These are phyloP conservation scores for Paramormyrops kingsleyae DNA, from an alignment of 2,113 vertebrate genomes.

Conservation along the genomic window DNA sequence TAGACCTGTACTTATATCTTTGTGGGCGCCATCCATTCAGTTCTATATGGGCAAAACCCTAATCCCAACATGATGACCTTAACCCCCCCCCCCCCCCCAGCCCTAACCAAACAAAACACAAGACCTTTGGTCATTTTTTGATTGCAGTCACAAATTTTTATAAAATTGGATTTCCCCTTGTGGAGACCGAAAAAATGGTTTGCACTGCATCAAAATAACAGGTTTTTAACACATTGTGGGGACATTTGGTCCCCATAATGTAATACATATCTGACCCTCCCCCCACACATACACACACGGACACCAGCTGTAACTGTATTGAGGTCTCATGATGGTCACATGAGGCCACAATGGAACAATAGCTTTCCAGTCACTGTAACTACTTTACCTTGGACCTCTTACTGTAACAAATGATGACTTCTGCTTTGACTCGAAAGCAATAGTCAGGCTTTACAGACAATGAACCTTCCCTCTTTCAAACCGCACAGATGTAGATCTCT, in stretches of 20 bases:
- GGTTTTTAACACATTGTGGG: neutral
- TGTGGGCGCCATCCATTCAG: too few species aligned
- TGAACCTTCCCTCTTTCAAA: neutral
- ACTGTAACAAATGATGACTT: neutral
- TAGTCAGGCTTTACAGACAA: neutral
- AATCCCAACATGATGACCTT: too few species aligned
- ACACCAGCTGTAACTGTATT: neutral
- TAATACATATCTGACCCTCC: neutral
- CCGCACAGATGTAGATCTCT: neutral
- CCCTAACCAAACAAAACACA: neutral
- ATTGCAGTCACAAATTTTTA: too few species aligned
- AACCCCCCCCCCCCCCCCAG: too few species aligned
- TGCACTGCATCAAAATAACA: neutral
- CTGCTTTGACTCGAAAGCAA: neutral
- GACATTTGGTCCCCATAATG: neutral
- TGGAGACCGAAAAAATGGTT: too few species aligned
- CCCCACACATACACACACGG: neutral
- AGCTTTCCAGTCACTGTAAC: neutral
- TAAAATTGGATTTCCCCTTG: too few species aligned
- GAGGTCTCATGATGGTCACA: neutral
- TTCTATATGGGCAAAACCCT: too few species aligned
- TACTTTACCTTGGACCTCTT: neutral
- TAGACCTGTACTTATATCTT: neutral
- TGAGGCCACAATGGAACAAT: neutral
- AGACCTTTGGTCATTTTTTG: neutral